Percentiles rank a stretch among this genome's conserved stretches.
These are phyloP conservation scores for Rhagoletis pomonella DNA, from an alignment of 1,140 invertebrate species.

Conservation along the genomic window DNA sequence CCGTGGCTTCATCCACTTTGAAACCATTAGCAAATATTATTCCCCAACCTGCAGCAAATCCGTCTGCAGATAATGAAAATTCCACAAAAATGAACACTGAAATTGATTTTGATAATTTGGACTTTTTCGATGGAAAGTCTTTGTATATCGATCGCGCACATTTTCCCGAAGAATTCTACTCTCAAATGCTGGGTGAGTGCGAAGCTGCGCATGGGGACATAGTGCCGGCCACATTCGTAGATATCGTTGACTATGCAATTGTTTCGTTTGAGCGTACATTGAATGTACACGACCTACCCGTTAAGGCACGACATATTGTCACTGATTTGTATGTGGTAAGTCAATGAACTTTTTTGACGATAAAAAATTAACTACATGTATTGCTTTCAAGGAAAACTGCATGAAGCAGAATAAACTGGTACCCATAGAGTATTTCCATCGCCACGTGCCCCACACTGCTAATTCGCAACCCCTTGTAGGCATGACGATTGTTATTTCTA, in stretches of 20 bases:
- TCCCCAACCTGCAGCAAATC: slow-evolving; percentile 18
- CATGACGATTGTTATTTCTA: slow-evolving; percentile 86
- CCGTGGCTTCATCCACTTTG: slow-evolving; percentile 63
- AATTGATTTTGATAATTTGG: slow-evolving; percentile 69
- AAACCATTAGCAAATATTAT: not conserved
- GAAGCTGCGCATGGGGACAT: slow-evolving; percentile 75
- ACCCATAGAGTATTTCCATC: slow-evolving; percentile 79
- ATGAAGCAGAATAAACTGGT: slow-evolving; percentile 78
- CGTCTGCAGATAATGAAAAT: slow-evolving; percentile 48
- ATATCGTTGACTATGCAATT: slow-evolving; percentile 78
- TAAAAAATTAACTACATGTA: not conserved
- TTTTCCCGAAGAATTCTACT: slow-evolving; percentile 73
- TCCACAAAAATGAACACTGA: slow-evolving; percentile 57
- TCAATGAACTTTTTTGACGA: not conserved
- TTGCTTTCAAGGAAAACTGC: slow-evolving; percentile 76
- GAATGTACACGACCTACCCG: slow-evolving; percentile 67
- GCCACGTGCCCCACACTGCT: slow-evolving; percentile 76
- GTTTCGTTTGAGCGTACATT: slow-evolving; percentile 74
- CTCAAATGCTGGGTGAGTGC: slow-evolving; percentile 72
- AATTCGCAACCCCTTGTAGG: slow-evolving; percentile 78
- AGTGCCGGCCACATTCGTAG: slow-evolving; percentile 73
- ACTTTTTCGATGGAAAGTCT: slow-evolving; percentile 74
- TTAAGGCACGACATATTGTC: slow-evolving; percentile 76
- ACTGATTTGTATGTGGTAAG: slow-evolving; percentile 78
- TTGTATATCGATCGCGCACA: slow-evolving; percentile 74